Conservation (phyloP, 2,888 invertebrate genomes). For the Coremacera marginata region DNA sequence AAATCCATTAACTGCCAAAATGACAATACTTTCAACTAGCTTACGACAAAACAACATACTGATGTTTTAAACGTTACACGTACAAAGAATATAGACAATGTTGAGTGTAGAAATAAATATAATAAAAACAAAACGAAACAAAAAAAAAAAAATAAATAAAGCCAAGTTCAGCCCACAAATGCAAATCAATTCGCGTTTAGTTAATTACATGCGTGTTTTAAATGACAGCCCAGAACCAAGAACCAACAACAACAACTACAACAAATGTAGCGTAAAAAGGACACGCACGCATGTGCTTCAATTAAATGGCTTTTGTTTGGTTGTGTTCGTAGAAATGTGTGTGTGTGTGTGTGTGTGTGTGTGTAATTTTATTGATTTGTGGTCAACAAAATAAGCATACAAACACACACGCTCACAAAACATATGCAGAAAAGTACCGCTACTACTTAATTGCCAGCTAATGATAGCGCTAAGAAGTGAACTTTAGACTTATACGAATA, state of each 20-base stretch:
- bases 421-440: too few relatives aligned
- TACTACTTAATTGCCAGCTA: conserved; percentile 2
- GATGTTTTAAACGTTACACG: not conserved
- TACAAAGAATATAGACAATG: not conserved
- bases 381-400: conserved; percentile 1
- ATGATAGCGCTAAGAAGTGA: not conserved
- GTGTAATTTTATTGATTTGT: conserved; percentile 18
- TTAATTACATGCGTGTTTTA: conserved; percentile 13
- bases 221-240: not conserved
- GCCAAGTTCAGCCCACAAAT: not conserved
- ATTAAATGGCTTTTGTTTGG: not conserved
- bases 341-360: not conserved
- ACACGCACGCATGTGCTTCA: conserved; percentile 4
- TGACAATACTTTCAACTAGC: conserved; percentile 4
- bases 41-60: not conserved
- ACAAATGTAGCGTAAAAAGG: not conserved
- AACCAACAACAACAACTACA: not conserved
- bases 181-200: conserved; percentile 8
- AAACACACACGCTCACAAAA: not conserved
- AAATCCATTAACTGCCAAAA: not conserved
- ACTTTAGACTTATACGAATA: not conserved
- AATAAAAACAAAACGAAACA: not conserved
- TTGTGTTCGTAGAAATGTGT: not conserved
- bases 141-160: not conserved
- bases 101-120: not conserved